phyloP scores from a whole-genome alignment of 37 sponge, comb jelly and placozoan species.

The Amphimedon queenslandica region DNA sequence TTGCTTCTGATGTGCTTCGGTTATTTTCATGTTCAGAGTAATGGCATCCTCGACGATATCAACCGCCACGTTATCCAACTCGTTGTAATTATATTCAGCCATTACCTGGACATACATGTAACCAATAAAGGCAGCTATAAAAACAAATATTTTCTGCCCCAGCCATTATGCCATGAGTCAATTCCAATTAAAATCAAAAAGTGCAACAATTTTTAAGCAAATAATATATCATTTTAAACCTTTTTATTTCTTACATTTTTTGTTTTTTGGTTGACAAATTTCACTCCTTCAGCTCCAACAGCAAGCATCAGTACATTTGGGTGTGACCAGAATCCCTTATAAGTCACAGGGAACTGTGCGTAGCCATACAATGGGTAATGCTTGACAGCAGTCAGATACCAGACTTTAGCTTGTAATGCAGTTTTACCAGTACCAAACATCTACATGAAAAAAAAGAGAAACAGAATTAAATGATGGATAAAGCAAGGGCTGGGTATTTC shows the following conservation, averaged over 20 bases:
- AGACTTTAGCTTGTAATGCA: conserved; percentile 91
- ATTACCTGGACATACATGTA: conserved; percentile 45
- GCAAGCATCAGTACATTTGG: conserved; percentile 83
- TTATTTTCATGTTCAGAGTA: conserved; percentile 73
- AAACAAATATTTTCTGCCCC: not conserved
- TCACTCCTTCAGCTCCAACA: conserved; percentile 69
- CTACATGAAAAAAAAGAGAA: conserved; percentile 9
- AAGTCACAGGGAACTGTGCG: conserved; percentile 77
- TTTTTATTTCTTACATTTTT: conserved; percentile 44
- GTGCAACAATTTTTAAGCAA: too few relatives aligned
- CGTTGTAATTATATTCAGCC: conserved; percentile 74
- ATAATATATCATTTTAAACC: too few relatives aligned
- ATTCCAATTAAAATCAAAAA: too few relatives aligned
- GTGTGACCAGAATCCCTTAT: conserved; percentile 97
- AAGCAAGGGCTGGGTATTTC: not conserved
- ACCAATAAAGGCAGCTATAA: too few relatives aligned
- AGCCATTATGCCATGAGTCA: too few relatives aligned
- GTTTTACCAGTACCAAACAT: conserved; percentile 88
- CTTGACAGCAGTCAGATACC: conserved; percentile 94
- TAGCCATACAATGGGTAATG: conserved; percentile 90
- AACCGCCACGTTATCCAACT: conserved; percentile 78
- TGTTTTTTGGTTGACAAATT: conserved; percentile 78
- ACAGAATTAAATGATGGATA: not conserved
- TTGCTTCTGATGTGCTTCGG: conserved; percentile 69
- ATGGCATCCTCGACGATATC: conserved; percentile 71